Base-by-base conservation (phyloP, 2,113 vertebrate genomes). In the Mesitornis unicolor region DNA sequence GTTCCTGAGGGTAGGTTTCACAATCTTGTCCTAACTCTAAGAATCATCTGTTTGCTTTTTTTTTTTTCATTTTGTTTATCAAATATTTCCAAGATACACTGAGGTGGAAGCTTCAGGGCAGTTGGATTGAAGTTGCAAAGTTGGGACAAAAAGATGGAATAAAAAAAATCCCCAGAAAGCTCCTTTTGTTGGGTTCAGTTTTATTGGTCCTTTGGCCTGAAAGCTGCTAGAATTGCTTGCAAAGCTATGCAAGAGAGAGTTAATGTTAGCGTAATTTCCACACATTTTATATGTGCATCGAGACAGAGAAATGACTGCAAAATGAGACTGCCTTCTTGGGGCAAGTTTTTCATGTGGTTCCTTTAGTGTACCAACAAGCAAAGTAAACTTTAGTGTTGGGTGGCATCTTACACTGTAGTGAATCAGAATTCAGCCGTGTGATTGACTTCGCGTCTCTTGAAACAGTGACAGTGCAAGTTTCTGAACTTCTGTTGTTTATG, bases 291-390 rank as follows among this genome's bases (percentile, higher is more conserved):
- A 24, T 42, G 13, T 1, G 0, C 54, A 51, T 69, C 40, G 18
- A 65, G n/a, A 33, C n/a, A n/a, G n/a, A n/a, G n/a, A n/a, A n/a
- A n/a, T n/a, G n/a, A n/a, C n/a, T n/a, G n/a, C n/a, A n/a, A n/a
- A n/a, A n/a, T n/a, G n/a, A n/a, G n/a, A n/a, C 11, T 65, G 0
- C 7, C 1, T 83, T 95, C 57, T 56, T 0, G 0, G 47, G 61
- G 43, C 35, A 36, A 36, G 45, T 76, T 43, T 67, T 92, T 90
- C 8, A 12, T 35, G 79, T 60, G 57, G 48, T 84, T 94, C 67
- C 68, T 90, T 69, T 80, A 48, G 75, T 76, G 28, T 43, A 40
- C 42, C 35, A 59, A 21, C 35, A 42, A 48, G 40, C 35, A 29
- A 50, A 84, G 17, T 53, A 20, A 85, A 68, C 48, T 38, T 51